phyloP scores from a whole-genome alignment of 2,888 invertebrate genomes.

The Agrochola lota region DNA sequence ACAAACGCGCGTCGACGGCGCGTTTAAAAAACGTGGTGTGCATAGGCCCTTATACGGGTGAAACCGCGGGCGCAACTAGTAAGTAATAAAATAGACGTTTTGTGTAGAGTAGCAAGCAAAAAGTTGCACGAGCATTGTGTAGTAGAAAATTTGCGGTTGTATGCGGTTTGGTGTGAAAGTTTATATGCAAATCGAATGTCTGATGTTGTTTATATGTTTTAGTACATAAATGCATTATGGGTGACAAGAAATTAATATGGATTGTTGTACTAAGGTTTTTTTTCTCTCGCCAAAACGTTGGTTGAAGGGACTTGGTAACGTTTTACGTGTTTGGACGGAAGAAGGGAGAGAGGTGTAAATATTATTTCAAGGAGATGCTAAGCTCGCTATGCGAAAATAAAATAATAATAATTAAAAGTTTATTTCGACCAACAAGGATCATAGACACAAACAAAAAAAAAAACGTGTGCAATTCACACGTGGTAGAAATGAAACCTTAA shows the following conservation, averaged over 20 bases:
- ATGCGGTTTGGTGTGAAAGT: slow-evolving; percentile 77
- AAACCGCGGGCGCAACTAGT: neutral
- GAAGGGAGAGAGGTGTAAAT: neutral
- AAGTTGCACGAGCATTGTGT: slow-evolving; percentile 62
- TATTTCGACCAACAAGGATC: too few species aligned
- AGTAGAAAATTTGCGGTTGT: slow-evolving; percentile 70
- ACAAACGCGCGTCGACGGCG: too few species aligned
- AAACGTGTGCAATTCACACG: too few species aligned
- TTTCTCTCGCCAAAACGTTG: slow-evolving; percentile 29
- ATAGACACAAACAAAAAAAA: too few species aligned
- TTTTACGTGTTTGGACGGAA: slow-evolving; percentile 47
- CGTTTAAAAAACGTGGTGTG: too few species aligned
- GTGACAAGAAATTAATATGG: slow-evolving; percentile 25
- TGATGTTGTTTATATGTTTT: slow-evolving; percentile 12
- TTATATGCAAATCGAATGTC: slow-evolving; percentile 55
- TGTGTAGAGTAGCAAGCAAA: slow-evolving; percentile 34
- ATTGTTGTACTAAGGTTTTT: slow-evolving; percentile 50
- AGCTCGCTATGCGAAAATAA: slow-evolving; percentile 10
- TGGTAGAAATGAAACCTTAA: too few species aligned
- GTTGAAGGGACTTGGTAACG: slow-evolving; percentile 33
- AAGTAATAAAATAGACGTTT: slow-evolving; percentile 45
- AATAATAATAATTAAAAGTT: neutral
- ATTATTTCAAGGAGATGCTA: slow-evolving; percentile 25
- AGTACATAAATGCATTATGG: slow-evolving; percentile 4
- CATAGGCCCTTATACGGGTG: too few species aligned